phyloP scores from a whole-genome alignment of 2,888 invertebrate species.

The Achlya flavicornis region DNA sequence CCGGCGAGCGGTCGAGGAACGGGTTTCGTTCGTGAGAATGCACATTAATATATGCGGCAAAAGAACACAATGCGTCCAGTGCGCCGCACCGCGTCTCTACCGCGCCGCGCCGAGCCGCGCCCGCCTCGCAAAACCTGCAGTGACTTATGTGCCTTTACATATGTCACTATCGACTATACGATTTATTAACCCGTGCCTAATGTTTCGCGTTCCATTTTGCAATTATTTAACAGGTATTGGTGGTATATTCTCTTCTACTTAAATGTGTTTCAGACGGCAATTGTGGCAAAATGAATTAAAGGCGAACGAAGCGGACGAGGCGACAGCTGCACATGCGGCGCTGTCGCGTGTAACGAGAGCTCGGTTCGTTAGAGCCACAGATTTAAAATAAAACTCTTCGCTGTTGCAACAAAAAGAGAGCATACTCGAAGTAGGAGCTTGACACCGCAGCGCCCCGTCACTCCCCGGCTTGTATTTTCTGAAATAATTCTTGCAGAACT shows the following conservation, averaged over 20 bases:
- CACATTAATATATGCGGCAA: slow-evolving; percentile 65
- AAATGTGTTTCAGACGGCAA: slow-evolving; percentile 8
- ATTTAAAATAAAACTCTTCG: slow-evolving; percentile 79
- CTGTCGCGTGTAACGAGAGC: slow-evolving; percentile 67
- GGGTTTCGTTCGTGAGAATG: slow-evolving; percentile 72
- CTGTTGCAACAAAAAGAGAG: slow-evolving; percentile 71
- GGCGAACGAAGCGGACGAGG: slow-evolving; percentile 24
- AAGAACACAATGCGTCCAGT: slow-evolving; percentile 58
- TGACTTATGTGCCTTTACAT: slow-evolving; percentile 55
- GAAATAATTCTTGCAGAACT: slow-evolving; percentile 49
- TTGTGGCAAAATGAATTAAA: slow-evolving; percentile 7
- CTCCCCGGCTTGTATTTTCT: slow-evolving; percentile 18
- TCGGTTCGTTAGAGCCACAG: slow-evolving; percentile 76
- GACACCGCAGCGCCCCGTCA: slow-evolving; percentile 49
- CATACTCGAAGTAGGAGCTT: slow-evolving; percentile 64
- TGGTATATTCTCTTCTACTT: slow-evolving; percentile 14
- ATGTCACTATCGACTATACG: slow-evolving; percentile 34
- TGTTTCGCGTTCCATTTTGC: slow-evolving; percentile 25
- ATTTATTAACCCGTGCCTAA: slow-evolving; percentile 34
- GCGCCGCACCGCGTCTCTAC: slow-evolving; percentile 34
- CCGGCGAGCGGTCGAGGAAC: slow-evolving; percentile 55
- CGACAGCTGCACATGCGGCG: slow-evolving; percentile 57
- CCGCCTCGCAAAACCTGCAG: slow-evolving; percentile 38
- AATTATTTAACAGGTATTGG: slow-evolving; percentile 15
- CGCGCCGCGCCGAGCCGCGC: slow-evolving; percentile 21